A percentile compares a stretch with the other conserved stretches of the same genome.
Evolutionary conservation across 2,113 vertebrate species (phyloP).

Genomic region (Macrotis lagotis): DNA sequence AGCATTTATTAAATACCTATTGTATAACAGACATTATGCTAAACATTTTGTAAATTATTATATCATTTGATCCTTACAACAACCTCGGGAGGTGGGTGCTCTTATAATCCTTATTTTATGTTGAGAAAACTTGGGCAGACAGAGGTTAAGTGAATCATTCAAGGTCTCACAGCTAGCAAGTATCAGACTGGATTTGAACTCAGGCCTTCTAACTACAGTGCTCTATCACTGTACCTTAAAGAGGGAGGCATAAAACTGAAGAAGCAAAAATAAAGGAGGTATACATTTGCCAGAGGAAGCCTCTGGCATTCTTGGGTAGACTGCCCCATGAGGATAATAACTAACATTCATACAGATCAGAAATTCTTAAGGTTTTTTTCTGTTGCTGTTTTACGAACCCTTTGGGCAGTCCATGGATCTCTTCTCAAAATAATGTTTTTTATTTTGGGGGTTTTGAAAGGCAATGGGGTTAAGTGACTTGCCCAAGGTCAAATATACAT

Average conservation of each 20-base stretch:
- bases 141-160: no score
- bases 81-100: neutral
- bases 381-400: no score
- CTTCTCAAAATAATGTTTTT: neutral
- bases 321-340: neutral
- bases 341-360: neutral
- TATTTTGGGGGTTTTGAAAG: no score
- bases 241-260: neutral
- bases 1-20: neutral
- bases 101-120: neutral
- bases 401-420: neutral
- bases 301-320: neutral
- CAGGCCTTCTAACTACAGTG: neutral
- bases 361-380: neutral
- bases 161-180: no score
- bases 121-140: neutral
- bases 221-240: neutral
- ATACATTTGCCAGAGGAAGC: neutral
- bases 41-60: neutral
- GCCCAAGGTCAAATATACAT: no score
- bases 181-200: neutral
- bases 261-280: neutral
- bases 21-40: neutral
- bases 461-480: no score
- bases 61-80: neutral